These are phyloP conservation scores for Hafferia zeledoni DNA, from an alignment of 2,797 vertebrate genomes.

Conservation along the genomic window DNA sequence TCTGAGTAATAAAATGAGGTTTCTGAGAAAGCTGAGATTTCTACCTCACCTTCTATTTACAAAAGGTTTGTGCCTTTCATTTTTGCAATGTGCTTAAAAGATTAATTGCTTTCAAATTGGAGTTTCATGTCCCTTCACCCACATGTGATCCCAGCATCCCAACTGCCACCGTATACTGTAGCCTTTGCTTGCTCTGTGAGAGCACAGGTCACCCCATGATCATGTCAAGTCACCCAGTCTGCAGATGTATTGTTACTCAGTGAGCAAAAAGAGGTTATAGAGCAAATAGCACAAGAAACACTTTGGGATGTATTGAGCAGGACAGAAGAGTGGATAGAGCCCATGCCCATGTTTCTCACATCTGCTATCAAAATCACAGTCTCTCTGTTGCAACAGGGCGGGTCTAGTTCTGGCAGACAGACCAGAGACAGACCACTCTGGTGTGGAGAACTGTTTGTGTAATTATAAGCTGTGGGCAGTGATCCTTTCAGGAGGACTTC, in stretches of 20 bases:
- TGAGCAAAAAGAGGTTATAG: too few relatives aligned
- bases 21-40: neutral
- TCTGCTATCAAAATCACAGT: neutral
- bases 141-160: neutral
- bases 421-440: neutral
- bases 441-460: neutral
- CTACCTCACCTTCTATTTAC: neutral
- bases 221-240: neutral
- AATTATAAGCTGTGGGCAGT: neutral
- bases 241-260: rapidly evolving
- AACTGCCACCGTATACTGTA: rapidly evolving
- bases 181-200: neutral
- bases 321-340: neutral
- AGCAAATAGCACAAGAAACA: neutral
- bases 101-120: neutral
- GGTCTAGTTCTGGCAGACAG: neutral
- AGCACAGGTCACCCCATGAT: rapidly evolving
- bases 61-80: neutral
- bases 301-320: neutral
- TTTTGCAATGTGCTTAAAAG: neutral
- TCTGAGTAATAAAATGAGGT: neutral
- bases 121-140: neutral
- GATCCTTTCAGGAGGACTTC: neutral
- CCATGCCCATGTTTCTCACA: neutral
- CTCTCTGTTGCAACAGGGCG: rapidly evolving